Base-by-base conservation (phyloP, 2,888 invertebrate genomes). In the Prenolepis imparis region DNA sequence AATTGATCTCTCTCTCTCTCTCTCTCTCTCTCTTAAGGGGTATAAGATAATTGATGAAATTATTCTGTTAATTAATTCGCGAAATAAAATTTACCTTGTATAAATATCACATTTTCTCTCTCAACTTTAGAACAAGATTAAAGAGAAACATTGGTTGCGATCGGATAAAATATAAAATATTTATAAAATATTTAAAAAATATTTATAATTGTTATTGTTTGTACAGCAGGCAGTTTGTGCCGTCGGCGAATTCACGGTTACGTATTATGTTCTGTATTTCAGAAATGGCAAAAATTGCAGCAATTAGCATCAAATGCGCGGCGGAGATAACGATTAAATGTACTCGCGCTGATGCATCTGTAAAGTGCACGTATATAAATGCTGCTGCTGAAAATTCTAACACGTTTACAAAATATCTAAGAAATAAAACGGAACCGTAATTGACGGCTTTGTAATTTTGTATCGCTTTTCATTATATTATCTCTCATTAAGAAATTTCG, bases 121-220 rank as follows among this genome's bases (percentile, higher is more conserved):
- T 21, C 24, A 5, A 52, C 36, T 11, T 18, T 18, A 52, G n/a
- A n/a, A 2, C 8, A 39, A 44, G 24, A 64, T 36, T 24, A 8
- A 52, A 6, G 6, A 6, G 6, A 36, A 64, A 36, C 24, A 24
- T 75, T 21, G 11, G 6, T n/a, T 24, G 4, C 9, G 4, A 55
- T 39, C 41, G 3, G 18, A 15, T 5, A 18, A 64, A 32, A 28
- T 28, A 28, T 28, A 28, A 28, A 28, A 3, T 28, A 9, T n/a
- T n/a, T 28, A 28, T 28, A 28, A 28, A 28, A 3, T 28, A 9
- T n/a, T n/a, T 21, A 3, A 36, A 74, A 48, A 63, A 74, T 63
- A 74, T 63, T 63, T 74, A n/a, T 63, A 66, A 41, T 28, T 28
- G 9, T 12, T 9, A 44, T 44, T 44, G 18, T 28, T 75, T 66